Evolutionary conservation across 2,797 vertebrate genomes (phyloP), one percentile per base, ranked within the genome.

Genomic region (Notoglanidium macrostoma): DNA sequence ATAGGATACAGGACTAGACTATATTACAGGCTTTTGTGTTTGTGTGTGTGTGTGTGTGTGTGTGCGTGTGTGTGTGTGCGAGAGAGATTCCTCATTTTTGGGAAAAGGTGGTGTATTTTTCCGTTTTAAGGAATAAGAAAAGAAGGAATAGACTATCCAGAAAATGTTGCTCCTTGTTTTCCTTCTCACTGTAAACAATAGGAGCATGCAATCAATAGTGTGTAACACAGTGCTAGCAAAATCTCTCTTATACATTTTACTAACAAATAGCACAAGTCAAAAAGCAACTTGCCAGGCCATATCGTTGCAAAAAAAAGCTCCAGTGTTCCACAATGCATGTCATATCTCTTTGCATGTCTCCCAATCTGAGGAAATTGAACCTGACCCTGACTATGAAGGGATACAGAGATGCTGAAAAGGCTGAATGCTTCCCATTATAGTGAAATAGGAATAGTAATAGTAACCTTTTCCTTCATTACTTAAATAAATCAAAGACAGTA

Each of bases 171-270:
- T 17, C 11, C 21, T 1, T 85, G 44, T 61, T 77, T 65, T 85
- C 19, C 84, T 49, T 85, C 46, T 89, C 57, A 79, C 55, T 86
- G 93, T 93, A 94, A 95, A 95, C 94, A 94, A 89, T 89, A 82
- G 88, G 77, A 85, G 91, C 94, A 93, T 92, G 94, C 85, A 90
- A 81, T 82, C 85, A 87, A 84, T 73, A n/a, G 21, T 51, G 65
- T 77, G 35, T 84, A 79, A 35, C 32, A 23, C 21, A 40, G 26
- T 85, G 32, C 23, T n/a, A n/a, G 17, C 17, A 40, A 57, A 40
- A 70, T 84, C 10, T 84, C 67, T n/a, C n/a, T 57, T 59, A 12
- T 5, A 32, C 81, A n/a, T n/a, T n/a, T 35, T 40, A 1, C 35
- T 40, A 26, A 59, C 10, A 32, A n/a, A 55, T 49, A 44, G 44